Conservation (phyloP, 2,888 invertebrate genomes). For the Acleris literana region DNA sequence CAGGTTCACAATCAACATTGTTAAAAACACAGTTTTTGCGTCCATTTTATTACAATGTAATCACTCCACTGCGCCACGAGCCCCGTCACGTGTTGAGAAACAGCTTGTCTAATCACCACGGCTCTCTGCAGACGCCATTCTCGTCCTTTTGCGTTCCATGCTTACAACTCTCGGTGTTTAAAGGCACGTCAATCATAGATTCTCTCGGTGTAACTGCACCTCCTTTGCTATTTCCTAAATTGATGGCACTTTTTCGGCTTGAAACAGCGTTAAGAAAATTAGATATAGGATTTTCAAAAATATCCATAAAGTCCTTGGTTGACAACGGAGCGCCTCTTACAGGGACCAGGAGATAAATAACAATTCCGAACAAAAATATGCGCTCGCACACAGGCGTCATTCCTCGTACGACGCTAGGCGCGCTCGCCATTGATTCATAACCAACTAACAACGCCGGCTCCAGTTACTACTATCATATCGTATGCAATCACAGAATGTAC, state of each 20-base stretch:
- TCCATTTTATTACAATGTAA: constrained; percentile 60
- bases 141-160: constrained; percentile 54
- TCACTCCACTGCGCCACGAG: constrained; percentile 55
- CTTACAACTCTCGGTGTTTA: constrained; percentile 54
- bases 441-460: constrained; percentile 44
- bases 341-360: constrained; percentile 57
- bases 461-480: constrained; percentile 8
- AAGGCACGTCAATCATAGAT: constrained; percentile 69
- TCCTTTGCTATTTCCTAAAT: constrained; percentile 23
- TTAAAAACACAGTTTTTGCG: constrained; percentile 54
- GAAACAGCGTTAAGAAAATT: constrained; percentile 54
- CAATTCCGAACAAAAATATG: constrained; percentile 61
- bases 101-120: constrained; percentile 55
- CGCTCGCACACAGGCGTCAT: constrained; percentile 68
- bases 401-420: constrained; percentile 56
- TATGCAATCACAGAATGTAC: constrained; percentile 7
- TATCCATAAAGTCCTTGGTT: constrained; percentile 55
- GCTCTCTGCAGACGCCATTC: constrained; percentile 66
- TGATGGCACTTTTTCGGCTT: constrained; percentile 25
- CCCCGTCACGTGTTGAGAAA: constrained; percentile 39
- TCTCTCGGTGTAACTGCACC: constrained; percentile 38
- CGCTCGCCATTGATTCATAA: constrained; percentile 51
- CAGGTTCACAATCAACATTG: constrained; percentile 47
- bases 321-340: constrained; percentile 53
- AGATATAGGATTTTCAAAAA: constrained; percentile 69